Percentiles rank a stretch among this genome's conserved stretches.
Evolutionary conservation across 2,113 vertebrate species (phyloP).

Genomic region (Sturnira hondurensis): DNA sequence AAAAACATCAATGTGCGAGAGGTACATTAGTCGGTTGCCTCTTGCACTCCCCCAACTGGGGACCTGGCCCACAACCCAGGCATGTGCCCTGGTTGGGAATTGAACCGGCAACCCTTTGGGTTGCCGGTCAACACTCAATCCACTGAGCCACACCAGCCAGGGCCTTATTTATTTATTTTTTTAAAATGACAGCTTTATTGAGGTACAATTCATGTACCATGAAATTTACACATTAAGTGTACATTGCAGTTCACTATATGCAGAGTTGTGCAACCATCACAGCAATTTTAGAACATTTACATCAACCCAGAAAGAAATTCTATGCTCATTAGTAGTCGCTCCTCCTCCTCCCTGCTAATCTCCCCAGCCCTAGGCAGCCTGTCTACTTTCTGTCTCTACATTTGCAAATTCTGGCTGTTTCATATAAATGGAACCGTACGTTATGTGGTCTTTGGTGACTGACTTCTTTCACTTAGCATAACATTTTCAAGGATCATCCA

Average conservation of each 20-base stretch:
- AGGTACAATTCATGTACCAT: background rate
- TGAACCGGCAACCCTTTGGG: no score
- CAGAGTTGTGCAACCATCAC: background rate
- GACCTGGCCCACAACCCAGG: no score
- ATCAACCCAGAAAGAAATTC: background rate
- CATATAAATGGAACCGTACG: background rate
- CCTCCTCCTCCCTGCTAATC: background rate
- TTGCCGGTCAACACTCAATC: no score
- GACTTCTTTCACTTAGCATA: background rate
- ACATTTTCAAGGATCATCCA: background rate
- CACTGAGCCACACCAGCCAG: no score
- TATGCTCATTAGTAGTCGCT: background rate
- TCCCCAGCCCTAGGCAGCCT: background rate
- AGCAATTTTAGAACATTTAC: slow-evolving; percentile 14
- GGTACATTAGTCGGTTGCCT: no score
- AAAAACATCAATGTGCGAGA: no score
- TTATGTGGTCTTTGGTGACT: background rate
- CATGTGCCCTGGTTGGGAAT: no score
- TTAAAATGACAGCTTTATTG: slow-evolving; percentile 19
- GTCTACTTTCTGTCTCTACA: background rate
- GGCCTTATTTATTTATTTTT: no score
- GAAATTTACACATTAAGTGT: background rate
- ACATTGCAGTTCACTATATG: background rate
- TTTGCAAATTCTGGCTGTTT: background rate
- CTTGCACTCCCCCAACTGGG: no score